Conservation (phyloP, 2,888 invertebrate genomes). For the Lasiommata megera region DNA sequence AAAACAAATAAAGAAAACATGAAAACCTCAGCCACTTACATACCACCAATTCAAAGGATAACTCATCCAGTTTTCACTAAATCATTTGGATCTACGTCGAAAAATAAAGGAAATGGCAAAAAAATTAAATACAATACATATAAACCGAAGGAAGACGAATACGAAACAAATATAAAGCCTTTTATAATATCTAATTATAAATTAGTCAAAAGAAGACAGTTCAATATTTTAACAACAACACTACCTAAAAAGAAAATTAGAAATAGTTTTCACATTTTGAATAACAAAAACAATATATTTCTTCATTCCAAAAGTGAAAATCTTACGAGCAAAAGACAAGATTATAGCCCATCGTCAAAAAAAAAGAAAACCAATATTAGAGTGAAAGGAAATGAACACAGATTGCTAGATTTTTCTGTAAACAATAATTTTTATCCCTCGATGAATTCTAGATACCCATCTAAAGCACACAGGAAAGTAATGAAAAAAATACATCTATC, state of each 20-base stretch:
- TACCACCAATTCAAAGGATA: not conserved
- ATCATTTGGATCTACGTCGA: not conserved
- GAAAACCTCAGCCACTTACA: not conserved
- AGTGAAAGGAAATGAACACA: not conserved
- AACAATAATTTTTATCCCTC: slow-evolving; percentile 46
- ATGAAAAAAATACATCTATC: slow-evolving; percentile 41
- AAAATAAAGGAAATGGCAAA: slow-evolving; percentile 18
- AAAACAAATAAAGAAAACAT: not conserved
- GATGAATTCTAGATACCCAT: slow-evolving; percentile 37
- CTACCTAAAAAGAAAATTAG: not conserved
- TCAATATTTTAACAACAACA: not conserved
- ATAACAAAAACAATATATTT: not conserved
- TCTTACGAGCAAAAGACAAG: not conserved
- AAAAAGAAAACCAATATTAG: not conserved
- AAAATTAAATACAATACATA: slow-evolving; percentile 36
- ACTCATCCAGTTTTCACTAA: not conserved
- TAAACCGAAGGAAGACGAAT: slow-evolving; percentile 27
- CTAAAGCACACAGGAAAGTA: slow-evolving; percentile 37
- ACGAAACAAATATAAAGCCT: not conserved
- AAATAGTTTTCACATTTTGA: not conserved
- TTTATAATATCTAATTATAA: not conserved
- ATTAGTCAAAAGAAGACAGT: not conserved
- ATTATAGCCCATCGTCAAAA: not conserved
- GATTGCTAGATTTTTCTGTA: slow-evolving; percentile 39
- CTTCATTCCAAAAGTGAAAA: not conserved